A percentile compares a stretch with the other conserved stretches of the same genome.
Conservation (phyloP, 1,140 invertebrate genomes). For the Formica exsecta region DNA sequence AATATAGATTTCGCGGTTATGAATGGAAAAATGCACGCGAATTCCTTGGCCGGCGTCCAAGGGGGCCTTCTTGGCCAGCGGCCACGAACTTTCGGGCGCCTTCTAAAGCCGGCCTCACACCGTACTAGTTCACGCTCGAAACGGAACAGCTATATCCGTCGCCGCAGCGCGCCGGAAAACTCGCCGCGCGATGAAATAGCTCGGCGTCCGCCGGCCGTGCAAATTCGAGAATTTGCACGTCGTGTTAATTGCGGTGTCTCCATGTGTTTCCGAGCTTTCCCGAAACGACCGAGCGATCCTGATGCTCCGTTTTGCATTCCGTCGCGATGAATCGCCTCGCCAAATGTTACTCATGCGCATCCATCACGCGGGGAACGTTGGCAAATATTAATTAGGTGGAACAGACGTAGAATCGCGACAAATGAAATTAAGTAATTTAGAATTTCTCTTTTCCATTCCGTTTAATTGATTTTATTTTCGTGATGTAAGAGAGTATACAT, state of each 20-base stretch:
- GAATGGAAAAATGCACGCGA: constrained; percentile 84
- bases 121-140: constrained; percentile 56
- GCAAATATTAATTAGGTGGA: constrained; percentile 49
- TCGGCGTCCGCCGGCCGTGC: constrained; percentile 29
- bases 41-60: constrained; percentile 79
- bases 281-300: neutral
- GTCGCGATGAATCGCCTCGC: constrained; percentile 8
- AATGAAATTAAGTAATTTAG: neutral
- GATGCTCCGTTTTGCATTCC: constrained; percentile 57
- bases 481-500: neutral
- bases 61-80: constrained; percentile 76
- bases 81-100: constrained; percentile 77
- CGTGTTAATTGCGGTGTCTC: constrained; percentile 36
- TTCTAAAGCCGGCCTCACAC: constrained; percentile 66
- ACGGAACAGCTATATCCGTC: constrained; percentile 59
- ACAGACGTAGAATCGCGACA: constrained; percentile 17
- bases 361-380: constrained; percentile 26
- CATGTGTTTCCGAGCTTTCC: constrained; percentile 38
- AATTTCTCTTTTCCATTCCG: too few species aligned
- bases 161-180: constrained; percentile 20
- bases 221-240: constrained; percentile 52
- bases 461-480: neutral
- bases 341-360: constrained; percentile 49
- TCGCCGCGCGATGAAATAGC: constrained; percentile 33
- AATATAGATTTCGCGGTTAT: constrained; percentile 81